These are phyloP conservation scores for Ophraella communa DNA, from an alignment of 2,888 invertebrate species.

Conservation along the genomic window DNA sequence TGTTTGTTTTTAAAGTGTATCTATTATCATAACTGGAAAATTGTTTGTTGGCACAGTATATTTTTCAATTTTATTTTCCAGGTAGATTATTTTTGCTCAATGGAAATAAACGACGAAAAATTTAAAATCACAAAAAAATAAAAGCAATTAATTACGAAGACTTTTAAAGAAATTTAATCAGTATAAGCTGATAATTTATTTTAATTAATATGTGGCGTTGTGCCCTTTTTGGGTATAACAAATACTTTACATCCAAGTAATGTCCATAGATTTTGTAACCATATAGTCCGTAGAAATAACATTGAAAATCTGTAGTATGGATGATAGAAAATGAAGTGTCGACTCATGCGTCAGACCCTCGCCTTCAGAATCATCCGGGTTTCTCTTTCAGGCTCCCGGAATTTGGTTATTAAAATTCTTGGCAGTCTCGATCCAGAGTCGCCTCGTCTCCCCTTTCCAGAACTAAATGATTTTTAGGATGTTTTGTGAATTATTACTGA, in stretches of 20 bases:
- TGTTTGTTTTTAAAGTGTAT: no score
- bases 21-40: no score
- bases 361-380: constrained; percentile 27
- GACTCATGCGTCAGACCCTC: constrained; percentile 22
- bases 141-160: no score
- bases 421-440: constrained; percentile 43
- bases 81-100: no score
- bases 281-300: constrained; percentile 21
- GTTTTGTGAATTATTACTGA: constrained; percentile 49
- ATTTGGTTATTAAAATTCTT: constrained; percentile 55
- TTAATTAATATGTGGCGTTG: no score
- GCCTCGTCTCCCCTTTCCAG: constrained; percentile 43
- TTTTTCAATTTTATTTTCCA: no score
- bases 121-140: no score
- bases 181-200: no score
- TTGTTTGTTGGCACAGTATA: no score
- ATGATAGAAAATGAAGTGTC: constrained; percentile 29
- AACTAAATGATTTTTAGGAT: constrained; percentile 53
- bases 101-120: no score
- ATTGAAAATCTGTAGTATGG: constrained; percentile 20
- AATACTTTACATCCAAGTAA: constrained; percentile 4
- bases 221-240: neutral
- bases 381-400: constrained; percentile 39
- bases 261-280: neutral
- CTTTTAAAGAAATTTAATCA: no score